Evolutionary conservation across 2,797 vertebrate species (phyloP).

Genomic region (Pristis pectinata): DNA sequence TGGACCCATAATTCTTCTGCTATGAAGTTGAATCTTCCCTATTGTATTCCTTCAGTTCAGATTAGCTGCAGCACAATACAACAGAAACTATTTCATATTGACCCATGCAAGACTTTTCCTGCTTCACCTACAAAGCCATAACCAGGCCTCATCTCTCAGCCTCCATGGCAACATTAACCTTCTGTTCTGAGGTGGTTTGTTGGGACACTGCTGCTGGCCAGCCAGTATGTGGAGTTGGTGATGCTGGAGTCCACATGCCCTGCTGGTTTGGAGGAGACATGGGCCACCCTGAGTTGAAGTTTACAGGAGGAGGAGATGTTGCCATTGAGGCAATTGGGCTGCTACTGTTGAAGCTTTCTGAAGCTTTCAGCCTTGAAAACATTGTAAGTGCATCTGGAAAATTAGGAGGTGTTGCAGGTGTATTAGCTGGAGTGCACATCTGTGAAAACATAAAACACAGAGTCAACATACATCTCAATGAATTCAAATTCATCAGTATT

Average conservation of each 20-base stretch:
- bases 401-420: constrained; percentile 91
- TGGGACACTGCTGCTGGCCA: constrained; percentile 64
- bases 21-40: constrained; percentile 30
- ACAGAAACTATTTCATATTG: constrained; percentile 52
- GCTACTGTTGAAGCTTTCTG: constrained; percentile 81
- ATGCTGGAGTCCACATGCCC: constrained; percentile 48
- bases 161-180: constrained; percentile 88
- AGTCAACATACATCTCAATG: not conserved
- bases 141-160: constrained; percentile 86
- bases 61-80: constrained; percentile 50
- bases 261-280: constrained; percentile 49
- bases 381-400: constrained; percentile 91
- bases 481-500: not conserved
- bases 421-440: constrained; percentile 98
- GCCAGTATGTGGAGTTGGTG: constrained; percentile 39
- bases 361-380: constrained; percentile 94
- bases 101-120: constrained; percentile 47
- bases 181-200: constrained; percentile 74
- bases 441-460: constrained; percentile 46
- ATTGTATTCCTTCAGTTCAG: constrained; percentile 43
- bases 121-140: constrained; percentile 21
- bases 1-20: constrained; percentile 38
- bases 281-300: constrained; percentile 54
- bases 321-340: constrained; percentile 78
- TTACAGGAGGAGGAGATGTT: constrained; percentile 66